Evolutionary conservation across 2,797 vertebrate genomes (phyloP).

Genomic region (Anabas testudineus): DNA sequence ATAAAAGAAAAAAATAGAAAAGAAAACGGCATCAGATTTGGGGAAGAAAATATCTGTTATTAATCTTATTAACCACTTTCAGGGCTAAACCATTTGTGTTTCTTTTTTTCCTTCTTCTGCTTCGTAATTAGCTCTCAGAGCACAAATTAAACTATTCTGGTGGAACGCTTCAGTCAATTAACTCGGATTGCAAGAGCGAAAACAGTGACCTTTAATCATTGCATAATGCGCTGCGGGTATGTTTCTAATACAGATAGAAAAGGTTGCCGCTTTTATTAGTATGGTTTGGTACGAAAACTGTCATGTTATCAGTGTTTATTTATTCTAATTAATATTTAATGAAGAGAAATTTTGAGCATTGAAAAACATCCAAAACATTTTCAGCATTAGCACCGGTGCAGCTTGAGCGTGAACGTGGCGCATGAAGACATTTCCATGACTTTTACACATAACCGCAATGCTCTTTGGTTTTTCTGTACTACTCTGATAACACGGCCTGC

Average conservation of each 20-base stretch:
- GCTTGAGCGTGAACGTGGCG: neutral
- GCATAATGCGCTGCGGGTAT: constrained; percentile 31
- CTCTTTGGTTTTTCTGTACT: constrained; percentile 11
- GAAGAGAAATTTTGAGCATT: neutral
- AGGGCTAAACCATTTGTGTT: neutral
- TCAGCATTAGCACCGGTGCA: neutral
- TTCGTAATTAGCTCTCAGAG: constrained; percentile 56
- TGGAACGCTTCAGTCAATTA: constrained; percentile 59
- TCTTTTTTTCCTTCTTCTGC: constrained; percentile 30
- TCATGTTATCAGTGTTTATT: neutral
- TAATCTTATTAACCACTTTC: constrained; percentile 30
- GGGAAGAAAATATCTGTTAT: constrained; percentile 12
- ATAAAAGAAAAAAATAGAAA: constrained; percentile 41
- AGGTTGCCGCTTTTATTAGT: constrained; percentile 1
- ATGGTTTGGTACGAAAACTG: constrained; percentile 4
- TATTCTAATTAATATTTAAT: constrained; percentile 7
- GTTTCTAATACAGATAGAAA: constrained; percentile 26
- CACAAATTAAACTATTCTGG: constrained; percentile 51
- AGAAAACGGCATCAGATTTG: constrained; percentile 29
- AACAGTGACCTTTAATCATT: constrained; percentile 59
- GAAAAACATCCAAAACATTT: neutral
- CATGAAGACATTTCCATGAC: neutral
- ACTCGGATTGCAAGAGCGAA: constrained; percentile 30
- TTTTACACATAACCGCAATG: constrained; percentile 11
- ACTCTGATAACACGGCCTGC: constrained; percentile 20